Conservation (phyloP, 92 coral and sea anemone genomes). For the Bergia puertoricense region DNA sequence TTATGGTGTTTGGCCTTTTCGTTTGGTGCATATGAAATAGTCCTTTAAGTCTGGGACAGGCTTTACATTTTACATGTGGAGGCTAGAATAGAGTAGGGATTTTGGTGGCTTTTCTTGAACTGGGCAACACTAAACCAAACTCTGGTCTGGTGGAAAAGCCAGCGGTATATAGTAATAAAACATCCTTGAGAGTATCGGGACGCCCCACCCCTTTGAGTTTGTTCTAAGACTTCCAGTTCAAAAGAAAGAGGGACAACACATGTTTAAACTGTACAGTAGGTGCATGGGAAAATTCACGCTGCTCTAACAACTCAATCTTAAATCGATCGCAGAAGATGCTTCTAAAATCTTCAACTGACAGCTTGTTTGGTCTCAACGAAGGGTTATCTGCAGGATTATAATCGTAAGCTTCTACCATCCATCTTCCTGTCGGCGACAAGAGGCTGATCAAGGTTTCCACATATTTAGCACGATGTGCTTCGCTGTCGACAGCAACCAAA, state of each 20-base stretch:
- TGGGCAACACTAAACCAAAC: too few relatives aligned
- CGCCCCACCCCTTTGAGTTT: too few relatives aligned
- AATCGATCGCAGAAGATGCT: neutral
- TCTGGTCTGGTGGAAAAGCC: too few relatives aligned
- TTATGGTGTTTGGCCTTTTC: too few relatives aligned
- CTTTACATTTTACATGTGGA: too few relatives aligned
- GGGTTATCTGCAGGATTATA: neutral
- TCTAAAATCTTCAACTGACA: neutral
- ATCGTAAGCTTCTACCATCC: constrained; percentile 17
- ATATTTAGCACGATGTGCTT: constrained; percentile 20
- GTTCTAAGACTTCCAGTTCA: neutral
- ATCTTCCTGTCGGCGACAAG: neutral
- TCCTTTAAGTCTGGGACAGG: too few relatives aligned
- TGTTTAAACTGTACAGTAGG: neutral
- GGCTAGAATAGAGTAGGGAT: too few relatives aligned
- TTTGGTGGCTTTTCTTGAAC: too few relatives aligned
- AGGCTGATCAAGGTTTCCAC: neutral
- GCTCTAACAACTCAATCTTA: neutral
- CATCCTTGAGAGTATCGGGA: too few relatives aligned
- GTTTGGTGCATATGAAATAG: too few relatives aligned
- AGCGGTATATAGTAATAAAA: too few relatives aligned
- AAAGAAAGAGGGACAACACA: neutral
- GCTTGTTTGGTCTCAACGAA: neutral
- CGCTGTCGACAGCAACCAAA: constrained; percentile 32
- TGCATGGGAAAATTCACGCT: neutral